Evolutionary conservation across 37 sponge, comb jelly and placozoan species (phyloP).

Genomic region (Hormiphora californensis): DNA sequence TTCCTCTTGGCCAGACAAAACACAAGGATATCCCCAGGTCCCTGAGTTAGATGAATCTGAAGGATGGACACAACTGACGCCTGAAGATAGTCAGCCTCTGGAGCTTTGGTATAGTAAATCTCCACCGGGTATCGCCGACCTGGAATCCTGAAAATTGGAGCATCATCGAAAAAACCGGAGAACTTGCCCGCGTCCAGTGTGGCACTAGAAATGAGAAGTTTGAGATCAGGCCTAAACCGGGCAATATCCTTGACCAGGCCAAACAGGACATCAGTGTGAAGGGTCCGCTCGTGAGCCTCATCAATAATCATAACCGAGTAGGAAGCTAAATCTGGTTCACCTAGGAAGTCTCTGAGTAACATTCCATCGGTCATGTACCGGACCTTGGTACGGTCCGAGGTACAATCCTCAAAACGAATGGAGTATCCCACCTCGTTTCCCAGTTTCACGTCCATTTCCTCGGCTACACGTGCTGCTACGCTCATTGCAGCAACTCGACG

Average conservation of each 20-base stretch:
- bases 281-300: conserved; percentile 97
- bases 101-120: conserved; percentile 98
- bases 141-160: conserved; percentile 95
- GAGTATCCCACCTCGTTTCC: conserved; percentile 98
- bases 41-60: conserved; percentile 97
- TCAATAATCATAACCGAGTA: conserved; percentile 88
- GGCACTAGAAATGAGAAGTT: conserved; percentile 97
- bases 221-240: conserved; percentile 86
- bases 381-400: conserved; percentile 84
- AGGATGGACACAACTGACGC: conserved; percentile 92
- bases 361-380: conserved; percentile 99
- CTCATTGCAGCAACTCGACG: conserved; percentile 99
- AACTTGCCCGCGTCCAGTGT: conserved; percentile 96
- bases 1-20: conserved; percentile 99
- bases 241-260: conserved; percentile 97
- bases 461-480: conserved; percentile 94
- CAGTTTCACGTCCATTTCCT: conserved; percentile 90
- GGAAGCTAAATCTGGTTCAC: conserved; percentile 84
- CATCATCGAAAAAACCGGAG: conserved; percentile 98
- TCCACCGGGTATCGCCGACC: conserved; percentile 96
- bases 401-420: conserved; percentile 98
- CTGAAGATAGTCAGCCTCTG: conserved; percentile 96
- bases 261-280: conserved; percentile 97
- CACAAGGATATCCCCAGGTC: conserved; percentile 89
- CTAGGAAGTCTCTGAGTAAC: conserved; percentile 95